Conservation (phyloP, 1,140 invertebrate species). For the Thaumetopoea pityocampa region DNA sequence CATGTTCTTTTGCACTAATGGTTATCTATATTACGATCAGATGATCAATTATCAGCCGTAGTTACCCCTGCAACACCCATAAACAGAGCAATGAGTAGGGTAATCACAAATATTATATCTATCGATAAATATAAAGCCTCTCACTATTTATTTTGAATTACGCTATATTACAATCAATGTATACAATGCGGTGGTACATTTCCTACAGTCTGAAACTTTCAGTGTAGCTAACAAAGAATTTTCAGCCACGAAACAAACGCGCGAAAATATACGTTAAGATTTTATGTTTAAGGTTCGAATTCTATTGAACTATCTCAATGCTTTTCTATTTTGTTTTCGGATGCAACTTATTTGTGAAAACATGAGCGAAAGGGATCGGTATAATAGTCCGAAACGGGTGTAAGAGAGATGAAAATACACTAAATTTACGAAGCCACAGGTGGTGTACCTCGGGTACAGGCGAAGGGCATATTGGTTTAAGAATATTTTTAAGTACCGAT, state of each 20-base stretch:
- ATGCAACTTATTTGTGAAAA: constrained; percentile 74
- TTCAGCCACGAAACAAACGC: constrained; percentile 20
- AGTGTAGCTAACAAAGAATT: constrained; percentile 57
- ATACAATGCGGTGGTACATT: constrained; percentile 53
- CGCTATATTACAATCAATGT: constrained; percentile 72
- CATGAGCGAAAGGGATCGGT: constrained; percentile 44
- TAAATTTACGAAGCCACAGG: constrained; percentile 74
- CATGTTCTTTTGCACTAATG: no score
- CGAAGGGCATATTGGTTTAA: constrained; percentile 22
- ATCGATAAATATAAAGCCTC: constrained; percentile 22
- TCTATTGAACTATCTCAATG: constrained; percentile 24
- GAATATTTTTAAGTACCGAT: no score
- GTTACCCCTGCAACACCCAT: no score
- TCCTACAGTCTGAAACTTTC: constrained; percentile 62
- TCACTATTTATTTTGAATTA: constrained; percentile 70
- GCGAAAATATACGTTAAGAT: constrained; percentile 30
- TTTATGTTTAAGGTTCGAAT: constrained; percentile 19
- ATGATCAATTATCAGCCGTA: no score
- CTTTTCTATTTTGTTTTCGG: constrained; percentile 73
- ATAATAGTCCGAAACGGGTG: constrained; percentile 22
- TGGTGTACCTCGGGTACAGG: constrained; percentile 68
- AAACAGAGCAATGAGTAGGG: no score
- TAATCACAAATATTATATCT: neutral
- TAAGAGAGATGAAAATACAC: constrained; percentile 47
- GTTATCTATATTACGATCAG: no score